Evolutionary conservation across 2,888 invertebrate genomes (phyloP).

Genomic region (Agriopis aurantiaria): DNA sequence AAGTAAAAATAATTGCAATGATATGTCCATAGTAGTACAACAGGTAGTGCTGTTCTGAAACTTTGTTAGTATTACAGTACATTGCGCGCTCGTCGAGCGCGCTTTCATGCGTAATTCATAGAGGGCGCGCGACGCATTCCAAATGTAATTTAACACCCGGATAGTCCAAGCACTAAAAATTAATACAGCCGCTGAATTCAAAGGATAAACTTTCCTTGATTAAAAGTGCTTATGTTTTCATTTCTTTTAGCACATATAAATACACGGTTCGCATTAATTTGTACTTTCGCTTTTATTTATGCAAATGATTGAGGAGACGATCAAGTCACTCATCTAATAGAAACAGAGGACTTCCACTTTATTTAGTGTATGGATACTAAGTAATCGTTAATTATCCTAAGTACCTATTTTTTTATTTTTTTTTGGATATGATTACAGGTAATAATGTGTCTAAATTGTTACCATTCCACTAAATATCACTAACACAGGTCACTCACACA

Average conservation of each 20-base stretch:
- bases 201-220: neutral
- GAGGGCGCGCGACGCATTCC: constrained; percentile 70
- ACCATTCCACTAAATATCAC: too few relatives aligned
- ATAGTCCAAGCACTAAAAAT: constrained; percentile 53
- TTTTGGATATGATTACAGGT: too few relatives aligned
- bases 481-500: too few relatives aligned
- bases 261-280: neutral
- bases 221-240: neutral
- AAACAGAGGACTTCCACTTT: too few relatives aligned
- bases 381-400: too few relatives aligned
- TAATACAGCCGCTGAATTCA: constrained; percentile 39
- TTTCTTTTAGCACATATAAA: neutral
- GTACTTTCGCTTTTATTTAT: too few relatives aligned
- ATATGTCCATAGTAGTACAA: constrained; percentile 29
- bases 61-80: constrained; percentile 64
- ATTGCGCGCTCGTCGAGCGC: constrained; percentile 68
- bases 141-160: constrained; percentile 76
- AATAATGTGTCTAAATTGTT: too few relatives aligned
- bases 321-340: too few relatives aligned
- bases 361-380: too few relatives aligned
- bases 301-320: too few relatives aligned
- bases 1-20: neutral
- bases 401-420: too few relatives aligned
- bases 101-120: constrained; percentile 81
- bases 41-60: constrained; percentile 41